Evolutionary conservation across 2,888 invertebrate genomes (phyloP).

Genomic region (Odontothrips loti): DNA sequence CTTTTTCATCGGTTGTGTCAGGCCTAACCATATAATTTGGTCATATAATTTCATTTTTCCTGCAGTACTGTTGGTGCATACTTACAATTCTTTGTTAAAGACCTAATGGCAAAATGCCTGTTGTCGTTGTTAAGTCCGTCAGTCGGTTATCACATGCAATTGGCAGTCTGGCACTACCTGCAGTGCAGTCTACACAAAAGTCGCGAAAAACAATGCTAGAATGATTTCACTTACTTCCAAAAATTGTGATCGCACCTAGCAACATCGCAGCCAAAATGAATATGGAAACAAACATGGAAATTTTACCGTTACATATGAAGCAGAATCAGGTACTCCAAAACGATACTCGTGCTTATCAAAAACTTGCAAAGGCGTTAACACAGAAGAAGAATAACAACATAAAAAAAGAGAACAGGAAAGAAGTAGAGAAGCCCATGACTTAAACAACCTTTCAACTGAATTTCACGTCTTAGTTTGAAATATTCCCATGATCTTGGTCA

Average conservation of each 20-base stretch:
- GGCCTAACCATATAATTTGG: too few species aligned
- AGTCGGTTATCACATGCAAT: background rate
- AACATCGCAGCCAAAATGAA: conserved; percentile 22
- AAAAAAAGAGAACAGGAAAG: conserved; percentile 31
- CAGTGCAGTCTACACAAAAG: conserved; percentile 24
- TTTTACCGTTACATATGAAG: conserved; percentile 28
- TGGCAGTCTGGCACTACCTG: conserved; percentile 1
- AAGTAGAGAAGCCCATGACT: conserved; percentile 12
- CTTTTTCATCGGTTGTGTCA: too few species aligned
- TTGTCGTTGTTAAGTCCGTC: background rate
- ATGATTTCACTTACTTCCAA: conserved; percentile 19
- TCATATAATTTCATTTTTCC: too few species aligned
- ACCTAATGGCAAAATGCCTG: background rate
- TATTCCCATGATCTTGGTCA: background rate
- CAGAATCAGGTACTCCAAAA: conserved; percentile 28
- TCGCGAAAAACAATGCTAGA: conserved; percentile 2
- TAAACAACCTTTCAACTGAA: background rate
- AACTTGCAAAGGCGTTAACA: conserved; percentile 28
- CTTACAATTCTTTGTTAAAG: too few species aligned
- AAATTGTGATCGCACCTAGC: conserved; percentile 22
- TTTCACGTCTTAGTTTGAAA: background rate
- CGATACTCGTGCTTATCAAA: conserved; percentile 28
- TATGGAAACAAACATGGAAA: conserved; percentile 22
- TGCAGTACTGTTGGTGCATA: too few species aligned
- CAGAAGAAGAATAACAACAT: conserved; percentile 32